Conservation (phyloP, 2,888 invertebrate genomes). For the Hypercompe scribonia region DNA sequence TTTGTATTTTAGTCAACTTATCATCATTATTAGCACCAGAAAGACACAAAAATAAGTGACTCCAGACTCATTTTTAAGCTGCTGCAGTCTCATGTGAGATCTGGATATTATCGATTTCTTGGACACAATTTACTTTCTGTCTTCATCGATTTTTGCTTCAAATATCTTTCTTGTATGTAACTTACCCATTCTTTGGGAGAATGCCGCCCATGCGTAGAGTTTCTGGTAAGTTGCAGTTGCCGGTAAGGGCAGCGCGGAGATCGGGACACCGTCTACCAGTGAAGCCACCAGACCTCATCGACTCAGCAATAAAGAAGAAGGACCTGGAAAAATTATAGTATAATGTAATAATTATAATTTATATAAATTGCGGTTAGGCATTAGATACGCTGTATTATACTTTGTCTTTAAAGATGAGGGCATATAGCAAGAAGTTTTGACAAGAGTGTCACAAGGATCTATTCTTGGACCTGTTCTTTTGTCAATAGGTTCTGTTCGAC, state of each 20-base stretch:
- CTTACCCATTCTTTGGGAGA: conserved; percentile 62
- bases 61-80: too few relatives aligned
- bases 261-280: conserved; percentile 51
- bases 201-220: conserved; percentile 60
- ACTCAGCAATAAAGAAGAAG: conserved; percentile 59
- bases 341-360: not conserved
- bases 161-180: not conserved
- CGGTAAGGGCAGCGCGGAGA: conserved; percentile 45
- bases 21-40: not conserved
- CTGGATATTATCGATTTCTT: not conserved
- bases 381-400: not conserved
- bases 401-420: too few relatives aligned
- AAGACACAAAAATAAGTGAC: too few relatives aligned
- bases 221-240: conserved; percentile 46
- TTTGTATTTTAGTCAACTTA: not conserved
- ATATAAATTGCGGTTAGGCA: not conserved
- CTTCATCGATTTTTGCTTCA: not conserved
- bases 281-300: conserved; percentile 57
- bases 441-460: too few relatives aligned
- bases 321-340: conserved; percentile 49
- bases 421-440: not conserved
- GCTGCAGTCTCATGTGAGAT: not conserved
- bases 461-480: too few relatives aligned
- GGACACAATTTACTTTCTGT: not conserved
- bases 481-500: too few relatives aligned